Base-by-base conservation (phyloP, 2,113 vertebrate species). In the Deroptyus accipitrinus region DNA sequence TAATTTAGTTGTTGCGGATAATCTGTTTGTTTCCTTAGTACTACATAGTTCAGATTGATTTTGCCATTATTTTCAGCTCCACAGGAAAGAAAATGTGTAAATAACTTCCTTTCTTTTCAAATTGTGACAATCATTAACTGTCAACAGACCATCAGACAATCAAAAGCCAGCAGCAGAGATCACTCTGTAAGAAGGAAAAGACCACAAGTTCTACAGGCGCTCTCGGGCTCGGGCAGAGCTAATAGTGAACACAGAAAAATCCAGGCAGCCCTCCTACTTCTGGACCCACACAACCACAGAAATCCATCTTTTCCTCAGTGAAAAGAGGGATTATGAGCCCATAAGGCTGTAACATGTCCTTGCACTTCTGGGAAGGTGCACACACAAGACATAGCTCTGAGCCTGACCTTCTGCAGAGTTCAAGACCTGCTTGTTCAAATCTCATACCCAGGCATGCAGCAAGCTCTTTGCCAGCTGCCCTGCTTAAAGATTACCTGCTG, bases 1-100 rank as follows among this genome's bases (percentile, higher is more conserved):
- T 84, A 75, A 94, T 94, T 92, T 91, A 86, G 77, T 90, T 68
- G 86, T 88, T 64, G 51, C 57, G 37, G 54, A 67, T 73, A 81
- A 95, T 83, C 83, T 88, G 66, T 92, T 90, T 96, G 86, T 92
- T 93, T 95, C 73, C 79, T 77, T 74, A 80, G 63, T 54, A 22
- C 86, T 86, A 86, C 35, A 31, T 61, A 52, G 51, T 67, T 81
- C 67, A 41, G 84, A 95, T 95, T 94, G 94, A 95, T 96, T 96
- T 94, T 92, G 51, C 55, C 72, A 41, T 94, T 82, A 91, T 95
- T 95, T 89, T 68, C 68, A 67, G 64, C 86, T 88, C 61, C 66
- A 76, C 6, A 0, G 69, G 88, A 52, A 92, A 86, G 46, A 68
- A 84, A 82, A 89, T 25, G 73, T 35, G 33, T 70, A 95, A 93